Percentiles rank a stretch among this genome's conserved stretches.
These are phyloP conservation scores for Chloebia gouldiae DNA, from an alignment of 2,113 vertebrate genomes.

Conservation along the genomic window DNA sequence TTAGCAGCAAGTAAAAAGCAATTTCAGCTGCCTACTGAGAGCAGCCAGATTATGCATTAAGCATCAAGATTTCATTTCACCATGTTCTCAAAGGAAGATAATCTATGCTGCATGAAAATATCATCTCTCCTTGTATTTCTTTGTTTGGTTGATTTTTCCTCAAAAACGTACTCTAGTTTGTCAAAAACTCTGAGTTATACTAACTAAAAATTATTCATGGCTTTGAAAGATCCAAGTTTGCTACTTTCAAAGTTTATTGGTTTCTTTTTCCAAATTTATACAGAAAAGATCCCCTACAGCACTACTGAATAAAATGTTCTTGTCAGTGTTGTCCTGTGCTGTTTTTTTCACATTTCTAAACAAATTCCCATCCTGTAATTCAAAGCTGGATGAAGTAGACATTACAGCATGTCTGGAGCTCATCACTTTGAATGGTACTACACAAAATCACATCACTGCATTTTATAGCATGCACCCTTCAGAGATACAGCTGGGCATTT, in stretches of 20 bases:
- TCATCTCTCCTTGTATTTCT: neutral
- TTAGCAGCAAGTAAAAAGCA: neutral
- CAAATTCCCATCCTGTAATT: neutral
- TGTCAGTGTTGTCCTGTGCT: neutral
- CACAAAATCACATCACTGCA: neutral
- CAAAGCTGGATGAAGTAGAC: accelerated
- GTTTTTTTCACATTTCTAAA: neutral
- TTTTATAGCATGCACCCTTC: neutral
- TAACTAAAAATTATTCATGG: neutral
- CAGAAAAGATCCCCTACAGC: neutral
- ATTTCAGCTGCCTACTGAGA: neutral
- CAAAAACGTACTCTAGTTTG: neutral
- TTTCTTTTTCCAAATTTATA: neutral
- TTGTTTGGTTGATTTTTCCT: neutral
- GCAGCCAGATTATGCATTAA: neutral
- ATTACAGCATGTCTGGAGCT: neutral
- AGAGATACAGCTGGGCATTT: neutral
- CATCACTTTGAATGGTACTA: neutral
- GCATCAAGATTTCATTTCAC: neutral
- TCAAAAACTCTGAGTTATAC: neutral
- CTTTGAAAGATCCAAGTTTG: neutral
- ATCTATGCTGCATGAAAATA: neutral
- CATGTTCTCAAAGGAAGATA: neutral
- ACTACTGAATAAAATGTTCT: neutral
- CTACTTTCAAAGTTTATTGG: neutral